These are phyloP conservation scores for Cheilosia impressa DNA, from an alignment of 2,888 invertebrate genomes.

Conservation along the genomic window DNA sequence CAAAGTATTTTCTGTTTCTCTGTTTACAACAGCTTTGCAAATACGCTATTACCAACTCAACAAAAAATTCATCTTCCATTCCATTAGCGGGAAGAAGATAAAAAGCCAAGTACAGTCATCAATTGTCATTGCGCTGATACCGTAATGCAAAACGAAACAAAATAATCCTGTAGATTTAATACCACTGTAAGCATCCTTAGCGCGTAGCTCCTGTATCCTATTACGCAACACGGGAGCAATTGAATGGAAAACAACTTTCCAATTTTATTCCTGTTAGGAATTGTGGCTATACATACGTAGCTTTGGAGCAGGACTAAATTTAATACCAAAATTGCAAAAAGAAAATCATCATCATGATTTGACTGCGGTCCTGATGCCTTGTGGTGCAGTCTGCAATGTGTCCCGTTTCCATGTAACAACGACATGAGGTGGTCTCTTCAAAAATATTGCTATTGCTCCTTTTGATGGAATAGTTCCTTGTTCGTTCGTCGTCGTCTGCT, in stretches of 20 bases:
- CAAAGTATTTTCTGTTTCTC: no score
- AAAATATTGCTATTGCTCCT: not conserved
- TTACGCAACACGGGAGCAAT: constrained; percentile 47
- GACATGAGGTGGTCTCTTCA: constrained; percentile 6
- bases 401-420: constrained; percentile 27
- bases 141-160: not conserved
- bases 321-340: constrained; percentile 49
- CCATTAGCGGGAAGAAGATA: no score
- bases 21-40: no score
- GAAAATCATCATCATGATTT: constrained; percentile 48
- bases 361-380: constrained; percentile 44
- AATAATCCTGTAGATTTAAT: constrained; percentile 26
- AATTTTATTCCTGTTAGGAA: constrained; percentile 54
- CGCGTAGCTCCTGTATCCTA: constrained; percentile 2
- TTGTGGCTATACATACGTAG: not conserved
- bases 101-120: not conserved
- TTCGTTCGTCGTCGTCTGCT: not conserved
- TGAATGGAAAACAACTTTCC: constrained; percentile 65
- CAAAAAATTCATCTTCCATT: no score
- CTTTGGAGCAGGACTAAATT: constrained; percentile 18
- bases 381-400: constrained; percentile 56
- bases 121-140: no score
- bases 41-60: no score
- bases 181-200: constrained; percentile 19
- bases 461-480: constrained; percentile 17